Base-by-base conservation (phyloP, 2,888 invertebrate species). In the Atethmia centrago region DNA sequence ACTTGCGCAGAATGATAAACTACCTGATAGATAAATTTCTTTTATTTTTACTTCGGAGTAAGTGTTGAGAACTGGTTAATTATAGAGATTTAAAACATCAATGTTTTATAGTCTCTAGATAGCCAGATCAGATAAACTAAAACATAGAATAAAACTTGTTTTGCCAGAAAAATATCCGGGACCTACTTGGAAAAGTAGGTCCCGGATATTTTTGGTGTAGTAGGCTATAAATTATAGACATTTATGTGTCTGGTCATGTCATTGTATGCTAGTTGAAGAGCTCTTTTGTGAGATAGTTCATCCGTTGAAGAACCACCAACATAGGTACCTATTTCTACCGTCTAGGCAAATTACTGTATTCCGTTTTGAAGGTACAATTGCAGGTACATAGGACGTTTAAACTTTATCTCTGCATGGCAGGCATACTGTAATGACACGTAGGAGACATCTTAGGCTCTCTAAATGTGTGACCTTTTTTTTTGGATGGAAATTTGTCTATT, bases 1-100 rank as follows among this genome's bases (percentile, higher is more conserved):
- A 82, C 80, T 73, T 80, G 79, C 82, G 82, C 80, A 80, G 80
- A 67, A 59, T 64, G 63, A 64, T 78, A 71, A 63, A 56, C 71
- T 63, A 47, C 61, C n/a, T 19, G 7, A 16, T 55, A 1, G 31
- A 28, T 42, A 36, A 40, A 36, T 61, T 61, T 51, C 36, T 62
- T 40, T 47, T 53, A 63, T 49, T 53, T 47, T 51, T n/a, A 47
- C 58, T 31, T 25, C n/a, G 2, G 14, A 59, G 51, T 40, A 80
- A 74, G 58, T 65, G 31, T 21, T 53, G 28, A 14, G 49, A 58
- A 28, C 45, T 36, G 47, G 10, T 69, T 40, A 36, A 31, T 53
- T 47, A 21, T 25, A n/a, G 21, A n/a, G 21, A 25, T 77, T 45
- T 42, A 72, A 49, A 58, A 58, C 49, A 14, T n/a, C 8, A 16